Base-by-base conservation (phyloP, 2,888 invertebrate species). In the Leucophora obtusa region DNA sequence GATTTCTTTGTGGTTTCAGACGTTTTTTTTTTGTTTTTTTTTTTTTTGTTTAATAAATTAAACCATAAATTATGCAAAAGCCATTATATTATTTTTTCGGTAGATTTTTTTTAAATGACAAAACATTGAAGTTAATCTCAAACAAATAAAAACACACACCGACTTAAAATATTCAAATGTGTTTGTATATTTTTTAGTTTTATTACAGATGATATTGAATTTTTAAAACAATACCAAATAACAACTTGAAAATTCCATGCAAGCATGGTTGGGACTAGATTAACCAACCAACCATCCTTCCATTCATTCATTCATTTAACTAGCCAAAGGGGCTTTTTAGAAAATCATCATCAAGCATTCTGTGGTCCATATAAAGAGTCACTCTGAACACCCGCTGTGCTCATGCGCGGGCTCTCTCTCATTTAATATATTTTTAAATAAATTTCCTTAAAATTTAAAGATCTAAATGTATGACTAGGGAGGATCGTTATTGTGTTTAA, bases 11-110 rank as follows among this genome's bases (percentile, higher is more conserved):
- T 56, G 54, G 68, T 43, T 68, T 54, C 38, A 38, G 21, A 43
- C 47, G 75, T 18, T 51, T 43, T 74, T 70, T 2, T 38, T 18
- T n/a, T n/a, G n/a, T n/a, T n/a, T 18, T 51, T 43, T 74, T 70
- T 2, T 38, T 18, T 71, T 60, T 35, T 43, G 35, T 74, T 73
- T 71, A 68, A 80, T 73, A 83, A 83, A 84, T 86, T 86, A 85
- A 86, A 85, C 84, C 86, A 87, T 87, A 88, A 87, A 87, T 88
- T 86, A 86, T 83, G 84, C 83, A 81, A 84, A 81, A 82, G 79
- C 81, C 81, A 82, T 83, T 83, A 83, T 84, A 66, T 70, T 14
- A 70, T 69, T 62, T 66, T 71, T 71, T 62, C 63, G 21, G 71
- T 79, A 60, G 56, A 68, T 63, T 63, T 63, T 59, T 63, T 63